Percentiles rank a stretch among this genome's conserved stretches.
phyloP scores from a whole-genome alignment of 2,113 vertebrate genomes.

The Siniperca chuatsi region DNA sequence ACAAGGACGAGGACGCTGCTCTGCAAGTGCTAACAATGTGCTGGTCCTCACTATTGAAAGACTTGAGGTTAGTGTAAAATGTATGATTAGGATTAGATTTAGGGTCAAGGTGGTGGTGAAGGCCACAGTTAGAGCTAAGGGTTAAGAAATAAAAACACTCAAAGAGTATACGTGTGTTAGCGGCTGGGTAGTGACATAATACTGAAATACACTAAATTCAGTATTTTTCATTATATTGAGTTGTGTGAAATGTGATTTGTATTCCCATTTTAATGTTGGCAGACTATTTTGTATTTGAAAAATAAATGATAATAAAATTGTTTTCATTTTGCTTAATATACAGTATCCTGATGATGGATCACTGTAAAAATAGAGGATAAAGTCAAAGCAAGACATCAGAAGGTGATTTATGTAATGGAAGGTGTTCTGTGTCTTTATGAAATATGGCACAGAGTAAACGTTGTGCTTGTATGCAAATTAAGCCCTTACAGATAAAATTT shows the following conservation, averaged over 20 bases:
- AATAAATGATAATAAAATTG: not conserved
- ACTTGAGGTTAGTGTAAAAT: not conserved
- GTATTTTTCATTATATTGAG: not conserved
- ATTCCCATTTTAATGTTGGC: not conserved
- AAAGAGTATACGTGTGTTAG: not conserved
- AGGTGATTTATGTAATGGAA: not conserved
- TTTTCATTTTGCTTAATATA: not conserved
- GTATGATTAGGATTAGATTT: not conserved
- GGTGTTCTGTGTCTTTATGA: not conserved
- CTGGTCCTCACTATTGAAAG: not conserved
- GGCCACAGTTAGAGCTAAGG: not conserved
- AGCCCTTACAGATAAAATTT: not conserved
- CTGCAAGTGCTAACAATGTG: not conserved
- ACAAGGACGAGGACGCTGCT: not conserved
- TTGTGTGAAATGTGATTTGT: not conserved
- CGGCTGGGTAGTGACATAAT: no score
- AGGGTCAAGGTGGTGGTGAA: not conserved
- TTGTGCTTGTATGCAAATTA: constrained; percentile 14
- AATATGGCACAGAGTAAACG: not conserved
- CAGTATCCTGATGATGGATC: not conserved
- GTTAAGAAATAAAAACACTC: not conserved
- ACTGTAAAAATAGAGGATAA: not conserved
- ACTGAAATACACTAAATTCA: not conserved
- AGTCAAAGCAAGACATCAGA: not conserved
- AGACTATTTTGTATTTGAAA: not conserved